A percentile compares a stretch with the other conserved stretches of the same genome.
Conservation (phyloP, 2,797 vertebrate species). For the Dermochelys coriacea region DNA sequence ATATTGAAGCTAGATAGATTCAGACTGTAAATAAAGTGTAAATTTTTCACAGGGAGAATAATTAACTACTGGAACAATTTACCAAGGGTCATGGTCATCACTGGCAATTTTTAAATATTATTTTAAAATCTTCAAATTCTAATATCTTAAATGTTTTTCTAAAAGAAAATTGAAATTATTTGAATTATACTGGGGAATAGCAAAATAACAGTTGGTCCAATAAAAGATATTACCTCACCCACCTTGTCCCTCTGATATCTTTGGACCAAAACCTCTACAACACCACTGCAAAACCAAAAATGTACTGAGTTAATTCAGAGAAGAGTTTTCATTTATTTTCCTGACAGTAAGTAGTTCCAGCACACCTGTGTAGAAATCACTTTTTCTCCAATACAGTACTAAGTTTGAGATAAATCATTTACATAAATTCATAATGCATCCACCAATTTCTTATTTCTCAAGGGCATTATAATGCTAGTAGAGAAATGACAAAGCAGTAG, state of each 20-base stretch:
- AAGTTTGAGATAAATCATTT: conserved; percentile 68
- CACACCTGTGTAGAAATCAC: conserved; percentile 29
- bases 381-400: conserved; percentile 29
- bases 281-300: background rate
- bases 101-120: background rate
- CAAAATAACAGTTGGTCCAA: too few relatives aligned
- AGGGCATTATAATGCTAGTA: conserved; percentile 67
- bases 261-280: background rate
- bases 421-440: conserved; percentile 74
- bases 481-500: conserved; percentile 60
- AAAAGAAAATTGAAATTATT: background rate
- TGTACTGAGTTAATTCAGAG: conserved; percentile 62
- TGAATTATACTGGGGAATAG: background rate
- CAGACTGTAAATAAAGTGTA: background rate
- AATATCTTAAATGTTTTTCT: background rate
- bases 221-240: too few relatives aligned
- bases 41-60: background rate
- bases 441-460: conserved; percentile 43
- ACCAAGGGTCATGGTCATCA: background rate
- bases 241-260: background rate
- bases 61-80: background rate
- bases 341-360: conserved; percentile 36
- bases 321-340: conserved; percentile 20
- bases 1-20: background rate
- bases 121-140: conserved; percentile 19